These are phyloP conservation scores for Agraylea sexmaculata DNA, from an alignment of 1,140 invertebrate species.

Conservation along the genomic window DNA sequence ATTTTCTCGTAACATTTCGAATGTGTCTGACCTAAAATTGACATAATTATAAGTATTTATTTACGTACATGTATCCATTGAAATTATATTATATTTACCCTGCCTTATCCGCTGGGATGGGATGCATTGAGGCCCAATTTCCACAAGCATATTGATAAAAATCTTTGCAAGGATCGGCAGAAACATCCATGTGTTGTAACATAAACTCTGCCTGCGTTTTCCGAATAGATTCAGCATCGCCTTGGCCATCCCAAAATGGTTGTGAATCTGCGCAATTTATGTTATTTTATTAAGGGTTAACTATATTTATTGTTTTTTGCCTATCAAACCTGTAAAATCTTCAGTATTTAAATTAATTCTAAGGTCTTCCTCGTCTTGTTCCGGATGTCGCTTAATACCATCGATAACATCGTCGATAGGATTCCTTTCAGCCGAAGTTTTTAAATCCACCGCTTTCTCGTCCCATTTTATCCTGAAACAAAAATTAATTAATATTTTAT, in stretches of 20 bases:
- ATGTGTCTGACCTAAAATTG: conserved; percentile 55
- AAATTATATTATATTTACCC: conserved; percentile 28
- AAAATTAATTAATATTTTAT: too few relatives aligned
- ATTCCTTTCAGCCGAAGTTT: not conserved
- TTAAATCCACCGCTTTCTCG: too few relatives aligned
- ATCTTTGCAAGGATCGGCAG: conserved; percentile 74
- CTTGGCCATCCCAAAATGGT: conserved; percentile 18
- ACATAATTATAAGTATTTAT: not conserved
- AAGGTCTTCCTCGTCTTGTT: conserved; percentile 3
- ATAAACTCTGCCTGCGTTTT: conserved; percentile 50
- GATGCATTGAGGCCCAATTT: conserved; percentile 71
- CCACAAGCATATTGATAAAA: conserved; percentile 88
- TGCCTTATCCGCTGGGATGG: conserved; percentile 73
- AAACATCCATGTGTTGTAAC: conserved; percentile 64
- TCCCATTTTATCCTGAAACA: too few relatives aligned
- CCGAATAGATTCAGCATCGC: conserved; percentile 35
- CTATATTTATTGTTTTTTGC: not conserved
- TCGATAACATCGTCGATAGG: conserved; percentile 6
- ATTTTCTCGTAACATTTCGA: conserved; percentile 69
- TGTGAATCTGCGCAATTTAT: conserved; percentile 6
- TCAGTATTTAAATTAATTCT: conserved; percentile 1
- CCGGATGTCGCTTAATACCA: conserved; percentile 5
- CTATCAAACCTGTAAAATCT: not conserved
- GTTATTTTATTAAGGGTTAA: not conserved
- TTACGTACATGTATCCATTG: not conserved